Evolutionary conservation across 2,888 invertebrate genomes (phyloP).

Genomic region (Torymus auratus): DNA sequence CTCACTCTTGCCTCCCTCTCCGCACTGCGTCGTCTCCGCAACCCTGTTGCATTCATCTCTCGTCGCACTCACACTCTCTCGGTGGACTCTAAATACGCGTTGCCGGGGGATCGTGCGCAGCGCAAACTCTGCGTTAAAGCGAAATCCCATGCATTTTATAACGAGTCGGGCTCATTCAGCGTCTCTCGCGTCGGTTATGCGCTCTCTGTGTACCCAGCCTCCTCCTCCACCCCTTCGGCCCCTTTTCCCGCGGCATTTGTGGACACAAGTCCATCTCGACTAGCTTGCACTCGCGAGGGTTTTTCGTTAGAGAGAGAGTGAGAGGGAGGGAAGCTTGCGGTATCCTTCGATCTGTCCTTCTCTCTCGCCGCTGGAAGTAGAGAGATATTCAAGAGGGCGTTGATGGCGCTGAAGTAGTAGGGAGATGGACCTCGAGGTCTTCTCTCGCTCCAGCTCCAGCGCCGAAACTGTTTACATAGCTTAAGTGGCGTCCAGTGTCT

Average conservation of each 20-base stretch:
- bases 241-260: conserved; percentile 61
- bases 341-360: conserved; percentile 63
- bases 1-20: neutral
- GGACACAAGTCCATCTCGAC: conserved; percentile 65
- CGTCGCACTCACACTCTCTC: too few species aligned
- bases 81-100: conserved; percentile 64
- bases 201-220: conserved; percentile 54
- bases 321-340: conserved; percentile 63
- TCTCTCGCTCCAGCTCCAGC: too few species aligned
- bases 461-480: conserved; percentile 68
- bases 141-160: conserved; percentile 76
- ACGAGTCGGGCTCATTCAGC: conserved; percentile 70
- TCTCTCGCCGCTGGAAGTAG: conserved; percentile 21
- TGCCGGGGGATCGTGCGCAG: conserved; percentile 33
- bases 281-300: neutral
- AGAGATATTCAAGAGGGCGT: conserved; percentile 36
- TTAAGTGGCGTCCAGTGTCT: conserved; percentile 73
- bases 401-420: too few species aligned
- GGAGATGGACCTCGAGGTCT: too few species aligned
- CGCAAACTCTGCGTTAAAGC: conserved; percentile 65
- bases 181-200: conserved; percentile 63
- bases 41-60: conserved; percentile 72
- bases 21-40: conserved; percentile 26
- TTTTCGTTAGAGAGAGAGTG: too few species aligned
- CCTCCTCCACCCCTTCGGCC: conserved; percentile 40